phyloP scores from a whole-genome alignment of 2,797 vertebrate genomes.

The Podarcis siculus region DNA sequence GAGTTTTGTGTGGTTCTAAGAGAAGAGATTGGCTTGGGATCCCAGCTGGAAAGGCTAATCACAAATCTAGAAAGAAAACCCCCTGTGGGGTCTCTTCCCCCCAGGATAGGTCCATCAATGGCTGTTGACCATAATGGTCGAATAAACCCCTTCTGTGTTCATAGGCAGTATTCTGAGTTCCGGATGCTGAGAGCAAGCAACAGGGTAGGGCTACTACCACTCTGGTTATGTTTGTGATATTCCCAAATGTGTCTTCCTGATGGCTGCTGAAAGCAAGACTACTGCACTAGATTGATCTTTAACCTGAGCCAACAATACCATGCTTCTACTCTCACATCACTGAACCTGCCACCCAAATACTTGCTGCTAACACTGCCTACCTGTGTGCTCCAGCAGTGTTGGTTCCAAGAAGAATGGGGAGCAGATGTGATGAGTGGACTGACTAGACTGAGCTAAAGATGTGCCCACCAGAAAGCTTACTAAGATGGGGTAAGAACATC shows the following conservation, averaged over 20 bases:
- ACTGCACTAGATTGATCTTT: neutral
- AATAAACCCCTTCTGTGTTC: neutral
- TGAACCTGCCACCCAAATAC: neutral
- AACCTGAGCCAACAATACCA: neutral
- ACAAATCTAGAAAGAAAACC: neutral
- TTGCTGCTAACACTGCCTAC: neutral
- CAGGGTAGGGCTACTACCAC: neutral
- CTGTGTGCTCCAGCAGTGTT: neutral
- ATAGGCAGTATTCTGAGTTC: neutral
- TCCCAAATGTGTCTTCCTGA: neutral
- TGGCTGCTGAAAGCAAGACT: too few relatives aligned
- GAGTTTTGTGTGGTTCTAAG: neutral
- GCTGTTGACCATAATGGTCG: neutral
- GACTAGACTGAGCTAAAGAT: too few relatives aligned
- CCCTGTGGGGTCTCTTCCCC: neutral
- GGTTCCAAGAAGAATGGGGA: neutral
- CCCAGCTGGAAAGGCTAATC: too few relatives aligned
- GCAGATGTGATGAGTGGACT: neutral
- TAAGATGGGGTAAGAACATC: neutral
- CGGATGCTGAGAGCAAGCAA: neutral
- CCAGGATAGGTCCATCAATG: neutral
- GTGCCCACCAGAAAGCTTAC: neutral
- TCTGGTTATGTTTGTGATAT: neutral
- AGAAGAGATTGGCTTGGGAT: neutral
- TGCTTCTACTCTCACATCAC: neutral